Percentiles rank a stretch among this genome's conserved stretches.
Conservation (phyloP, 2,888 invertebrate genomes). For the Drosophila flavopinicola region DNA sequence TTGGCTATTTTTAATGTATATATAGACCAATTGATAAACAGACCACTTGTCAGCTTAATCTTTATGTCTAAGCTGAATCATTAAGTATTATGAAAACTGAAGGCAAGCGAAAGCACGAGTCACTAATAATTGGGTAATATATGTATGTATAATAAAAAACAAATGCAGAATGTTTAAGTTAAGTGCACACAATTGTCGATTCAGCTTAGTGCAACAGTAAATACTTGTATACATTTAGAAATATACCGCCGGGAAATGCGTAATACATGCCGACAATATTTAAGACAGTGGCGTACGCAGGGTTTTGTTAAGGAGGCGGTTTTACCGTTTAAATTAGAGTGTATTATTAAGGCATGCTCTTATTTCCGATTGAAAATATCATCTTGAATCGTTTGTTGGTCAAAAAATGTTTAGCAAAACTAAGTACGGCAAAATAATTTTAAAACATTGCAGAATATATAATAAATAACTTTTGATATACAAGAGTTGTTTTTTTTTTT, state of each 20-base stretch:
- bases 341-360: no score
- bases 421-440: no score
- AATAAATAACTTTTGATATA: neutral
- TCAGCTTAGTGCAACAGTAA: slow-evolving; percentile 18
- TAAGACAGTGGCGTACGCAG: no score
- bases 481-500: no score
- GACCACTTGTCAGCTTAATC: slow-evolving; percentile 13
- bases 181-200: slow-evolving; percentile 1
- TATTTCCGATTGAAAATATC: no score
- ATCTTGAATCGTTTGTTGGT: no score
- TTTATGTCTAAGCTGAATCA: slow-evolving; percentile 30
- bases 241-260: slow-evolving; percentile 8
- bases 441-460: no score
- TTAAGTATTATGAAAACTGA: neutral
- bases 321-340: no score
- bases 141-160: slow-evolving; percentile 2
- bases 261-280: no score
- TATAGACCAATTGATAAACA: slow-evolving; percentile 1
- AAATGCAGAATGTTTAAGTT: slow-evolving; percentile 42
- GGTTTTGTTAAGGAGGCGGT: no score
- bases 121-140: slow-evolving; percentile 1
- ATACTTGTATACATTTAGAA: slow-evolving; percentile 23
- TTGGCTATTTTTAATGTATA: neutral
- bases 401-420: no score
- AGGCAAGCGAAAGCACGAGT: slow-evolving; percentile 11